These are phyloP conservation scores for Xanthia togata DNA, from an alignment of 2,888 invertebrate genomes.

Conservation along the genomic window DNA sequence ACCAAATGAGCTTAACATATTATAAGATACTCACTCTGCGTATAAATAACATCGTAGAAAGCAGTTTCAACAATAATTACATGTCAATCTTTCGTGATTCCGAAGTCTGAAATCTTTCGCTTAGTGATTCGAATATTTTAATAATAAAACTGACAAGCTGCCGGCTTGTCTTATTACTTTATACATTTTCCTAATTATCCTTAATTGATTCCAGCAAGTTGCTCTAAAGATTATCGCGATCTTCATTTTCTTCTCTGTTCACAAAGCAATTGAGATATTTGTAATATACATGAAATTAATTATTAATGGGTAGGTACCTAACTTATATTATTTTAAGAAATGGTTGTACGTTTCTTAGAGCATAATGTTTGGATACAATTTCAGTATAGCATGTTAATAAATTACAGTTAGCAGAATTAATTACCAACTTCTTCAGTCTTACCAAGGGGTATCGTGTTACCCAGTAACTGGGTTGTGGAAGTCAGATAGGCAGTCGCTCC, in stretches of 20 bases:
- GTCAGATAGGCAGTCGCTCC: too few species aligned
- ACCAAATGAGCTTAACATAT: too few species aligned
- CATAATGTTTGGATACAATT: not conserved
- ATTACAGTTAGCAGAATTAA: not conserved
- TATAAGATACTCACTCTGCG: not conserved
- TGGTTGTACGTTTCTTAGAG: too few species aligned
- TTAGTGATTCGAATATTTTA: conserved; percentile 23
- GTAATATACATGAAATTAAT: not conserved
- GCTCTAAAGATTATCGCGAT: conserved; percentile 4
- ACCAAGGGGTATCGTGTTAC: too few species aligned
- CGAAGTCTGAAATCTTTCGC: not conserved
- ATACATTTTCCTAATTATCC: conserved; percentile 5
- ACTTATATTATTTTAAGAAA: not conserved
- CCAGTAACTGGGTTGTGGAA: too few species aligned
- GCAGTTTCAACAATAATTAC: conserved; percentile 1
- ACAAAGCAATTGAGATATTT: not conserved
- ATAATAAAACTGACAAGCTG: conserved; percentile 26
- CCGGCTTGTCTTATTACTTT: not conserved
- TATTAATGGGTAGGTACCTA: not conserved
- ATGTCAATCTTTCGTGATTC: conserved; percentile 17
- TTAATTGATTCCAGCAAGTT: conserved; percentile 28
- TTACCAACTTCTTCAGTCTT: too few species aligned
- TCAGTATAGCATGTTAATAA: not conserved
- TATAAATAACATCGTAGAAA: not conserved
- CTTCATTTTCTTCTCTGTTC: not conserved